Evolutionary conservation across 35 echinoderm and acorn worm species (phyloP), one percentile per base, ranked within the genome.

Genomic region (Apostichopus japonicus): DNA sequence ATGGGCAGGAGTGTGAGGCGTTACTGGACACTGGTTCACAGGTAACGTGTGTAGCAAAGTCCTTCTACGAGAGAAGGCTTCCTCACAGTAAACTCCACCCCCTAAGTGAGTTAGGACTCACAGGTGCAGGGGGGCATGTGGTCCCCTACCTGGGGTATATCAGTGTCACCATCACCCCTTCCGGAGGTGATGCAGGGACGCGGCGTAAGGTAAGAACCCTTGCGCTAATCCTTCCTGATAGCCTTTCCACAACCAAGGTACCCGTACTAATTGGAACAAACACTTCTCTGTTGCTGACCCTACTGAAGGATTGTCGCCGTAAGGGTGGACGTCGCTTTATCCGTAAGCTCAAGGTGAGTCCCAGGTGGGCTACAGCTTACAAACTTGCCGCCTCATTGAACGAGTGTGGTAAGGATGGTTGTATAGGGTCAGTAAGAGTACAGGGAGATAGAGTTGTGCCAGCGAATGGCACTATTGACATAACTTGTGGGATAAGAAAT

Each of bases 181-280:
- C 79, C 17, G 6, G 79, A 21, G 61, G 15, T 65, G 61, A 65
- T 15, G 61, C 61, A 65, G 61, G 61, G 61, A 65, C 61, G 15
- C 8, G 61, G 15, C 61, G 61, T 65, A 8, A 25, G 25, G 25
- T 25, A 25, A 25, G 25, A 25, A 25, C 25, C 25, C 25, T 25
- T 25, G 25, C 25, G 61, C 8, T 15, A 0, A 65, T 15, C 8
- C 61, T 65, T 1, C 8, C 61, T 15, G 8, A 10, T 8, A 15
- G 8, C 61, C 15, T 65, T 0, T 8, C 8, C 8, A 65, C 8
- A 65, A 8, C 8, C 8, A 8, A 65, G 15, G 8, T 76, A 2
- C 93, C 92, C 11, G 44, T 94, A 22, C 77, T 94, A 10, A 16
- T 94, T 2, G 93, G 93, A 24, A 94, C 93, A 0, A 90, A 94